Percentiles rank a stretch among this genome's conserved stretches.
These are phyloP conservation scores for Unio pictorum DNA, from an alignment of 2,888 invertebrate species.

Conservation along the genomic window DNA sequence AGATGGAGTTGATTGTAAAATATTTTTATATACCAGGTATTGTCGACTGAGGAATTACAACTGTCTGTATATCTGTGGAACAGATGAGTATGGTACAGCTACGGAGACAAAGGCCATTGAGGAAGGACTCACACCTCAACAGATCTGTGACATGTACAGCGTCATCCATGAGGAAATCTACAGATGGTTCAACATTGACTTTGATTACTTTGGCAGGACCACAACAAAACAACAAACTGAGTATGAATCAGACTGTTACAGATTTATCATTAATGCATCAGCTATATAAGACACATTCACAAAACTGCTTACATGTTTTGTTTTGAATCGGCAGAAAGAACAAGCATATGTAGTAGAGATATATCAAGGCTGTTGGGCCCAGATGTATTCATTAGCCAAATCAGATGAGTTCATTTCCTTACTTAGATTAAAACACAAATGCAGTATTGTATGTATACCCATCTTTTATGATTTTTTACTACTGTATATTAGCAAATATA, in stretches of 20 bases:
- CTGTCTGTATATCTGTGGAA: constrained; percentile 91
- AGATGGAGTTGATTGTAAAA: too few species aligned
- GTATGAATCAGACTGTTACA: constrained; percentile 74
- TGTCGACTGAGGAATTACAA: constrained; percentile 92
- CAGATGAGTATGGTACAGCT: constrained; percentile 99
- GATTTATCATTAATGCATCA: not conserved
- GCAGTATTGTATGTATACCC: too few species aligned
- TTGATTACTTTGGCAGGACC: constrained; percentile 98
- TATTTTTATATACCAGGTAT: constrained; percentile 76
- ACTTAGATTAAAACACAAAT: too few species aligned
- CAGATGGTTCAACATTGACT: constrained; percentile 97
- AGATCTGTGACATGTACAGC: constrained; percentile 98
- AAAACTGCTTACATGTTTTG: not conserved
- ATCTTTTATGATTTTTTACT: too few species aligned
- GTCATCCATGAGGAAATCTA: constrained; percentile 93
- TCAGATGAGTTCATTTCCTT: too few species aligned
- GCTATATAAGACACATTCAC: not conserved
- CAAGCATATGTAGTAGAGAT: too few species aligned
- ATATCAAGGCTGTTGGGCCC: too few species aligned
- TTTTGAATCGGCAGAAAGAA: too few species aligned
- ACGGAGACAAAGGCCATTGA: constrained; percentile 98
- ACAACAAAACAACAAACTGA: constrained; percentile 92
- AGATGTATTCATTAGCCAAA: too few species aligned
- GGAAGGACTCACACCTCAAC: constrained; percentile 88
- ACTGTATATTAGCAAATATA: too few species aligned